Base-by-base conservation (phyloP, 2,888 invertebrate species). In the Lingula anatina region DNA sequence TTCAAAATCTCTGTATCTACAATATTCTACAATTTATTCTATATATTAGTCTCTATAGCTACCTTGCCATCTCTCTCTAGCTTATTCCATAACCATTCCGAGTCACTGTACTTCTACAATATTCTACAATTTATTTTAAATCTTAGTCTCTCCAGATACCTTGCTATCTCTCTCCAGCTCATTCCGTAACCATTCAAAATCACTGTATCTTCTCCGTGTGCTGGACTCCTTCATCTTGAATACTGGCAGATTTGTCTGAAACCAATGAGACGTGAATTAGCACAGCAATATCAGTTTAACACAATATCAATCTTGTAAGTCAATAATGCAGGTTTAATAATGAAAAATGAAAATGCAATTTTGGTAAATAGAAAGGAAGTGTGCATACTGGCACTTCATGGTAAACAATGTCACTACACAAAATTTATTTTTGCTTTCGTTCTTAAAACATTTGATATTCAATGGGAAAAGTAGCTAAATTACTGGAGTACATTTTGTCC, bases 111-210 rank as follows among this genome's bases (percentile, higher is more conserved):
- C 76, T 97, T 76, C 99, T 85, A 73, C 95, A n/a, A n/a, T n/a
- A n/a, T n/a, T n/a, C n/a, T n/a, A 39, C 39, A 37, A 38, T 27
- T 20, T 23, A 20, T 48, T 12, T 31, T 31, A 9, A 31, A 31
- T 31, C 15, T 12, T 31, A 31, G 15, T 9, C 31, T 31, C 15
- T 31, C 31, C 41, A 38, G 61, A 79, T 78, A 91, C 93, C 85
- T 99, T 99, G 80, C 96, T 97, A 78, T 99, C 99, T 77, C 99
- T 83, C 82, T 99, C 99, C 71, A 99, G 80, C 82, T 99, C 99
- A 77, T 90, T 94, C 80, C 97, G 86, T 58, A 99, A 82, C 99
- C 99, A 99, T 81, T 99, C 99, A 80, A 99, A 99, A 80, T 99
- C 99, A 80, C 96, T 96, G 82, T 99, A 99, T 76, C 99, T 85